These are phyloP conservation scores for Leptopilina syphax DNA, from an alignment of 2,888 invertebrate genomes.

Conservation along the genomic window DNA sequence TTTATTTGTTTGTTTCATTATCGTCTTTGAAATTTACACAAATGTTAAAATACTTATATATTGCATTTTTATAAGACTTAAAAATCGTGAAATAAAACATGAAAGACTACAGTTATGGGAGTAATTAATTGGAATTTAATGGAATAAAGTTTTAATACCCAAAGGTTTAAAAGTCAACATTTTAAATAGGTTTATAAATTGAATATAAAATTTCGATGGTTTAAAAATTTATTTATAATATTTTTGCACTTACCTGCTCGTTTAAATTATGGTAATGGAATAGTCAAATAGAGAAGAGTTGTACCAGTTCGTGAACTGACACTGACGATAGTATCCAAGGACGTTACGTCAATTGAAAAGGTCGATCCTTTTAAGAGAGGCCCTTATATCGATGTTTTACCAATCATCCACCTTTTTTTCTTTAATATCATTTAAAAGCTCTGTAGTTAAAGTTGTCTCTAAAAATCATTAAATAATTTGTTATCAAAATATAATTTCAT, in stretches of 20 bases:
- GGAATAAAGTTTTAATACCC: too few relatives aligned
- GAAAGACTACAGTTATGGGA: not conserved
- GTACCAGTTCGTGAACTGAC: slow-evolving; percentile 56
- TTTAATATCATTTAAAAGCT: slow-evolving; percentile 58
- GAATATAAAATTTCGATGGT: too few relatives aligned
- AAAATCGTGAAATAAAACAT: not conserved
- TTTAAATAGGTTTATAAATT: too few relatives aligned
- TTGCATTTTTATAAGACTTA: not conserved
- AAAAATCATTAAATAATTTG: not conserved
- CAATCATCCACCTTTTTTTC: slow-evolving; percentile 73
- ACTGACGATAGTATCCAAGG: slow-evolving; percentile 62
- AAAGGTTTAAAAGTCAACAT: too few relatives aligned
- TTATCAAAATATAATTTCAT: not conserved
- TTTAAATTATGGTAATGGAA: not conserved
- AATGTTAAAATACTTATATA: not conserved
- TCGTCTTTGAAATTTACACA: too few relatives aligned
- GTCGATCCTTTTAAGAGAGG: slow-evolving; percentile 74
- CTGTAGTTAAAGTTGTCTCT: not conserved
- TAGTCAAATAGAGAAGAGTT: slow-evolving; percentile 18
- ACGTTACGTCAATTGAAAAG: slow-evolving; percentile 74
- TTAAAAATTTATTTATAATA: not conserved
- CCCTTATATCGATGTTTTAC: slow-evolving; percentile 69
- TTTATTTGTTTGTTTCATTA: too few relatives aligned
- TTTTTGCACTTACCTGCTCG: not conserved
- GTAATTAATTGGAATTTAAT: too few relatives aligned